Base-by-base conservation (phyloP, 2,888 invertebrate genomes). In the Brachyopa scutellaris region DNA sequence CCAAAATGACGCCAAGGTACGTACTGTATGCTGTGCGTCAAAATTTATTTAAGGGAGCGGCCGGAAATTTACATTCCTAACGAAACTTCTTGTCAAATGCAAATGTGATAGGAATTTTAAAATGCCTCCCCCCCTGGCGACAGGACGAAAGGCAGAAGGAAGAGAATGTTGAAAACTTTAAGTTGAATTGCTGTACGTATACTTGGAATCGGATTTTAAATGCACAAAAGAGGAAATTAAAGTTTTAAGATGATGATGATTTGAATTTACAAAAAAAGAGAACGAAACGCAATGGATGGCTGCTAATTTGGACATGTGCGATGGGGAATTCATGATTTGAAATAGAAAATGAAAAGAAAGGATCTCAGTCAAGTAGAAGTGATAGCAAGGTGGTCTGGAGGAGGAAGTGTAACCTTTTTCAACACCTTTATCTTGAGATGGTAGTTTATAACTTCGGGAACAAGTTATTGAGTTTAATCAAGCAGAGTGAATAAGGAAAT, bases 51-150 rank as follows among this genome's bases (percentile, higher is more conserved):
- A 59, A 59, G 23, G 57, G 57, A 73, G 51, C 74, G 74, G 74
- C 74, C 66, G 74, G 76, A 76, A 76, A 76, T 76, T 76, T 76
- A 76, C 76, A 76, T 76, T 76, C 53, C 76, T 76, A 67, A 76
- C 67, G n/a, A 76, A 76, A 69, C 67, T 76, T 67, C 76, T 76
- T 76, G 67, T 69, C 67, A 45, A 76, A 69, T 76, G 67, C 67
- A 76, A 76, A 76, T 76, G 67, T 69, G 67, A 45, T 38, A 55
- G 61, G 67, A 76, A 76, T 76, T 76, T 76, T 61, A 67, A 76
- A 66, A 66, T 66, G 49, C 49, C 13, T 36, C 33, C n/a, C n/a
- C n/a, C 21, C 29, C 40, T 21, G 29, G 51, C 9, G 29, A 17
- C 36, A 47, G n/a, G 11, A 15, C 5, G 23, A 31, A 9, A 19